Conservation (phyloP, 1,140 invertebrate species). For the Aphelenchoides besseyi region DNA sequence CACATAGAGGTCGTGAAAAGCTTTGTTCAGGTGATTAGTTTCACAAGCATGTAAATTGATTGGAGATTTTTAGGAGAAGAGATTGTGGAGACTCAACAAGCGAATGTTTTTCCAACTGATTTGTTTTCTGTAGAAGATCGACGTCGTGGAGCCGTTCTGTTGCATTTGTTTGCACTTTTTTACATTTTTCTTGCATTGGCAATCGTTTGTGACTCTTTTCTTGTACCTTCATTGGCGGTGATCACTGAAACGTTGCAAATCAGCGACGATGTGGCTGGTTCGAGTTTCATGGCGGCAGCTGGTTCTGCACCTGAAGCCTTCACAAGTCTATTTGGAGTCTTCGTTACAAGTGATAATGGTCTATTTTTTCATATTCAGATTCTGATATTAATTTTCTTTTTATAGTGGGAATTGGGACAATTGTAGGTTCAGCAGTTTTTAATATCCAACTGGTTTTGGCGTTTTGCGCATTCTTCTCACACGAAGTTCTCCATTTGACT, state of each 20-base stretch:
- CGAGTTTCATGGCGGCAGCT: slow-evolving; percentile 85
- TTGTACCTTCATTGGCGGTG: slow-evolving; percentile 81
- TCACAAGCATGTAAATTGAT: background rate
- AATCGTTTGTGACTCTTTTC: slow-evolving; percentile 66
- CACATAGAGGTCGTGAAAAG: too few species aligned
- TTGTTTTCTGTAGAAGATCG: slow-evolving; percentile 62
- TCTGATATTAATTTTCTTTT: too few species aligned
- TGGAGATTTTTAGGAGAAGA: background rate
- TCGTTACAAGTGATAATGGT: slow-evolving; percentile 84
- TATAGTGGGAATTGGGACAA: slow-evolving; percentile 63
- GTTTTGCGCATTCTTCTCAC: slow-evolving; percentile 2
- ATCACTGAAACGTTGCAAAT: slow-evolving; percentile 79
- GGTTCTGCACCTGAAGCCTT: slow-evolving; percentile 85
- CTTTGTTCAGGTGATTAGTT: too few species aligned
- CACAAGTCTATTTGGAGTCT: slow-evolving; percentile 82
- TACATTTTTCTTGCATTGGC: slow-evolving; percentile 67
- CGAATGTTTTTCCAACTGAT: slow-evolving; percentile 62
- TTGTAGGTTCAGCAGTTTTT: slow-evolving; percentile 45
- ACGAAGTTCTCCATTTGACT: slow-evolving; percentile 14
- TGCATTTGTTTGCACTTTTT: slow-evolving; percentile 64
- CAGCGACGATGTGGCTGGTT: slow-evolving; percentile 75
- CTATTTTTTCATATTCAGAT: background rate
- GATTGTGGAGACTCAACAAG: background rate
- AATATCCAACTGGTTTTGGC: slow-evolving; percentile 14
- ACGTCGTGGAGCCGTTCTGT: slow-evolving; percentile 63